Evolutionary conservation across 2,888 invertebrate species (phyloP).

Genomic region (Melanchra persicariae): DNA sequence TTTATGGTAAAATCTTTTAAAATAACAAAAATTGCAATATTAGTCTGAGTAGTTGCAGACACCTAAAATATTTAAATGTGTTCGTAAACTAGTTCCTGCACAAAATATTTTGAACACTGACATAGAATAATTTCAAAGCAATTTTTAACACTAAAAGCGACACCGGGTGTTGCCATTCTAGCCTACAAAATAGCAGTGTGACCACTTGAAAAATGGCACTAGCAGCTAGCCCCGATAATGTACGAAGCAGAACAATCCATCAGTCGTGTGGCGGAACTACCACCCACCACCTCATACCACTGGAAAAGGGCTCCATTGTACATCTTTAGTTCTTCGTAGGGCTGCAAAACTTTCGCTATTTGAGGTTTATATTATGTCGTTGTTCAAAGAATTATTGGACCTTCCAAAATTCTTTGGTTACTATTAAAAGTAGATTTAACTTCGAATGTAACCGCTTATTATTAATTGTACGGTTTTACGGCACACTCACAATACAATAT

Average conservation of each 20-base stretch:
- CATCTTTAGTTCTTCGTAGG: constrained; percentile 59
- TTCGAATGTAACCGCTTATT: neutral
- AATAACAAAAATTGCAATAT: no score
- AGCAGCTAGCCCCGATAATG: constrained; percentile 81
- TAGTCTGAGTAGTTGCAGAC: no score
- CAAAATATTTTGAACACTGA: neutral
- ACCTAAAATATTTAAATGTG: no score
- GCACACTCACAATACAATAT: neutral
- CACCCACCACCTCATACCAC: constrained; percentile 65
- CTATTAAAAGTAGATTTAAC: constrained; percentile 32
- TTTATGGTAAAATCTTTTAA: neutral
- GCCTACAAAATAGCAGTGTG: constrained; percentile 77
- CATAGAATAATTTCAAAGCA: constrained; percentile 31
- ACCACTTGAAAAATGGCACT: constrained; percentile 81
- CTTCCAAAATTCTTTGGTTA: neutral
- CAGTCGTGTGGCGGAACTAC: constrained; percentile 69
- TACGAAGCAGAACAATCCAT: constrained; percentile 80
- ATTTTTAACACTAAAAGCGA: constrained; percentile 52
- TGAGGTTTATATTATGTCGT: constrained; percentile 25
- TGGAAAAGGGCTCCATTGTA: constrained; percentile 64
- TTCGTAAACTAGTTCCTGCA: neutral
- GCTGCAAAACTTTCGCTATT: constrained; percentile 52
- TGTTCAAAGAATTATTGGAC: constrained; percentile 10
- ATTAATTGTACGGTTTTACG: neutral
- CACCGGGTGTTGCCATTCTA: constrained; percentile 69